phyloP scores from a whole-genome alignment of 2,113 vertebrate genomes.

The Emydocephalus ijimae region DNA sequence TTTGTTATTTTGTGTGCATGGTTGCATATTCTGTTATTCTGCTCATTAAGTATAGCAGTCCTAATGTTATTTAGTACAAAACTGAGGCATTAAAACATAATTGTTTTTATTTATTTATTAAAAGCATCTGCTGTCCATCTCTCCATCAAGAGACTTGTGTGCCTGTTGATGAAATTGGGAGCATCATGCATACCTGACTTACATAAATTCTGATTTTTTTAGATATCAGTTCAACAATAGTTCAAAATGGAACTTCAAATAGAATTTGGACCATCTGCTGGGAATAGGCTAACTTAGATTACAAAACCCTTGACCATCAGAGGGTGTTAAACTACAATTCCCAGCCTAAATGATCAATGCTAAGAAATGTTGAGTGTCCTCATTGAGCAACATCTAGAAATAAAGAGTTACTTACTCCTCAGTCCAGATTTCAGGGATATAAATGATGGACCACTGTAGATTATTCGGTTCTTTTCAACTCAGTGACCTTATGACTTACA shows the following conservation, averaged over 20 bases:
- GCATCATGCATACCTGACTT: background rate
- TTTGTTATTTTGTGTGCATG: background rate
- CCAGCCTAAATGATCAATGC: background rate
- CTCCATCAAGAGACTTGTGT: no score
- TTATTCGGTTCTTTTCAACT: background rate
- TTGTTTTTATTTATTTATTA: no score
- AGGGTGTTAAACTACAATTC: background rate
- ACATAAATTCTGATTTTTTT: background rate
- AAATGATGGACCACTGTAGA: background rate
- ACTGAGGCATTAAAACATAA: background rate
- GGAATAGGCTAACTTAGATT: background rate
- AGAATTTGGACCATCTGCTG: background rate
- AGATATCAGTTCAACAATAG: background rate
- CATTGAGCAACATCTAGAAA: background rate
- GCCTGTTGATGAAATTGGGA: background rate
- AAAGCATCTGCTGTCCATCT: no score
- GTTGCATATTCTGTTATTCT: background rate
- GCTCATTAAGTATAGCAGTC: background rate
- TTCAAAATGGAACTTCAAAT: background rate
- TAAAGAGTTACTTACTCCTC: background rate
- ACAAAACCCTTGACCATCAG: background rate
- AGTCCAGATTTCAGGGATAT: background rate
- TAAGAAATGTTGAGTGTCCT: background rate
- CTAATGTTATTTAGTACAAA: no score
- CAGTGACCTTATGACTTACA: background rate